Evolutionary conservation across 2,113 vertebrate species (phyloP).

Genomic region (Octodon degus): DNA sequence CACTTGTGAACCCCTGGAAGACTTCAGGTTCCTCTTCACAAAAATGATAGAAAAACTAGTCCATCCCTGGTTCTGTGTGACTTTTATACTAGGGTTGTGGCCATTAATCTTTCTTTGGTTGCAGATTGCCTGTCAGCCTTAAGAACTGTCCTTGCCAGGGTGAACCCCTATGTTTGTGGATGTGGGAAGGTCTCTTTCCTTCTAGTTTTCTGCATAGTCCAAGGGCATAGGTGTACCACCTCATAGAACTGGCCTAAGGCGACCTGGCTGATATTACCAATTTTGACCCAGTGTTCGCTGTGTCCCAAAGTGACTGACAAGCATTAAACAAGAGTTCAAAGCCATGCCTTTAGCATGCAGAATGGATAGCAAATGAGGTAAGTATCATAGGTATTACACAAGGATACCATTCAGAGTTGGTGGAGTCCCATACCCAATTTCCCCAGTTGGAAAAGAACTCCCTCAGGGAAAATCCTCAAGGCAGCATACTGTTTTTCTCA

Average conservation of each 20-base stretch:
- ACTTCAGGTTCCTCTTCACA: neutral
- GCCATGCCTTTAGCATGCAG: neutral
- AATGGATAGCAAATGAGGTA: neutral
- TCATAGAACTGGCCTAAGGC: neutral
- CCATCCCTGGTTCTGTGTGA: neutral
- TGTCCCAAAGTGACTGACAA: neutral
- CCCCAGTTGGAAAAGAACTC: neutral
- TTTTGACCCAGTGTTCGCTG: neutral
- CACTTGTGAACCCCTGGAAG: neutral
- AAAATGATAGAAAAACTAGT: neutral
- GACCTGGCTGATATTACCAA: neutral
- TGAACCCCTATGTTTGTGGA: neutral
- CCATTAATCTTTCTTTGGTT: neutral
- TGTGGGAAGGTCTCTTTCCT: neutral
- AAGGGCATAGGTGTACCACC: neutral
- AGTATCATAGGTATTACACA: neutral
- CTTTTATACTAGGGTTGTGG: neutral
- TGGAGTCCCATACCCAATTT: neutral
- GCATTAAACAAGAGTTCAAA: neutral
- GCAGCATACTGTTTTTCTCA: neutral
- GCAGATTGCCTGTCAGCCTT: neutral
- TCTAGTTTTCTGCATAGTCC: neutral
- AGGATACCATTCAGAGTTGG: neutral
- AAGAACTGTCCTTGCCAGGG: neutral
- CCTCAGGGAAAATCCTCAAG: neutral